phyloP scores from a whole-genome alignment of 1,140 invertebrate genomes.

The Nomia melanderi region DNA sequence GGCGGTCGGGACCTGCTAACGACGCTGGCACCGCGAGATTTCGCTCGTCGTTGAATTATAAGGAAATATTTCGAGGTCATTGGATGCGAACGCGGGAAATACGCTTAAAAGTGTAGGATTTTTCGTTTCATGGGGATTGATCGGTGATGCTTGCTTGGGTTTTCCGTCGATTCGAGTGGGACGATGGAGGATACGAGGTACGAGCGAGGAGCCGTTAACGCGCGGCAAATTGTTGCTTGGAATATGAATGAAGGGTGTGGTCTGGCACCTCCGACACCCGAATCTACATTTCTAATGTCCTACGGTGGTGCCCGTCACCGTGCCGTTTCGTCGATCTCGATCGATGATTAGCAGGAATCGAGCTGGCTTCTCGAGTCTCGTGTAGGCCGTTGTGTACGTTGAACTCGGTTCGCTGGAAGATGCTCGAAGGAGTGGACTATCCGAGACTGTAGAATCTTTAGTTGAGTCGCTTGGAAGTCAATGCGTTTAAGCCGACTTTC shows the following conservation, averaged over 20 bases:
- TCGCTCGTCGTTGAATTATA: not conserved
- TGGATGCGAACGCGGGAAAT: too few relatives aligned
- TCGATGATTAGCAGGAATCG: conserved; percentile 1
- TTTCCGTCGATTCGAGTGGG: not conserved
- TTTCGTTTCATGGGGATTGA: too few relatives aligned
- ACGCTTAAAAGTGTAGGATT: too few relatives aligned
- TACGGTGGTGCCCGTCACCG: not conserved
- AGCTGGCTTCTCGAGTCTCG: not conserved
- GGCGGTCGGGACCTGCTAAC: not conserved
- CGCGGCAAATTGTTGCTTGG: conserved; percentile 54
- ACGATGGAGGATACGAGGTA: not conserved
- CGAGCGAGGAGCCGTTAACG: conserved; percentile 57
- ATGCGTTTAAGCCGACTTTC: too few relatives aligned
- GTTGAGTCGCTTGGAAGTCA: too few relatives aligned
- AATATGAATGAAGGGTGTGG: conserved; percentile 63
- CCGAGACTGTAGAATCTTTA: too few relatives aligned
- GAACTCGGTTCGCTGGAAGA: too few relatives aligned
- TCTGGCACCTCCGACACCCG: conserved; percentile 12
- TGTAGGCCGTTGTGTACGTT: not conserved
- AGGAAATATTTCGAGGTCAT: too few relatives aligned
- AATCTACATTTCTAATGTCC: conserved; percentile 59
- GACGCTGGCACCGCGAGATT: too few relatives aligned
- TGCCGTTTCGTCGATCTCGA: conserved; percentile 14
- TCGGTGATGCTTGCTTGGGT: not conserved
- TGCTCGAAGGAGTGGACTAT: too few relatives aligned